These are phyloP conservation scores for Gallinago media DNA, from an alignment of 2,113 vertebrate genomes.

Conservation along the genomic window DNA sequence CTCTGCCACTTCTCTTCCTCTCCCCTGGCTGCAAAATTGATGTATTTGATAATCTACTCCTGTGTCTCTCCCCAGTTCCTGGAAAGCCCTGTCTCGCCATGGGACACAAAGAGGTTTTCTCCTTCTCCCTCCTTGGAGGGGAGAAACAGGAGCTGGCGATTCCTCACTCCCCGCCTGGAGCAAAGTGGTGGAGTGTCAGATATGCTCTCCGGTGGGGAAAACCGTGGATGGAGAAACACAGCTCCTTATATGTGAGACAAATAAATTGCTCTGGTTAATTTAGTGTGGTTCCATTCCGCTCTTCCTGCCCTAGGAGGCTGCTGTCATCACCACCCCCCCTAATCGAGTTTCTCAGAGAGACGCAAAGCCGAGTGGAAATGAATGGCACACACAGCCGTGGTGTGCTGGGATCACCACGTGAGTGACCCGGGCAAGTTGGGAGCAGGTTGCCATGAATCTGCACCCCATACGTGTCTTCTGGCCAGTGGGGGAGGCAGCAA, in stretches of 20 bases:
- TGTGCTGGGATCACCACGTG: fast-evolving
- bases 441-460: not conserved
- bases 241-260: fast-evolving
- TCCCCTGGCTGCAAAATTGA: not conserved
- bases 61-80: not conserved
- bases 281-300: not conserved
- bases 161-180: not conserved
- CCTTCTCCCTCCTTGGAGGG: not conserved
- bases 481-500: not conserved
- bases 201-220: not conserved
- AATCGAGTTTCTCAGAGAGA: not conserved
- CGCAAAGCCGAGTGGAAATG: not conserved
- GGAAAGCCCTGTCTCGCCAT: not conserved
- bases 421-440: not conserved
- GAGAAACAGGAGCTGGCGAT: not conserved
- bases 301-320: not conserved
- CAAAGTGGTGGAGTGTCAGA: not conserved
- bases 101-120: not conserved
- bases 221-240: not conserved
- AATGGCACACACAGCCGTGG: not conserved
- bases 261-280: conserved; percentile 24
- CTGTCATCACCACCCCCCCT: not conserved
- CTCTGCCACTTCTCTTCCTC: not conserved
- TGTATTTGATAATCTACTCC: not conserved
- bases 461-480: not conserved